Base-by-base conservation (phyloP, 2,797 vertebrate species). In the Enteromius radiatus region DNA sequence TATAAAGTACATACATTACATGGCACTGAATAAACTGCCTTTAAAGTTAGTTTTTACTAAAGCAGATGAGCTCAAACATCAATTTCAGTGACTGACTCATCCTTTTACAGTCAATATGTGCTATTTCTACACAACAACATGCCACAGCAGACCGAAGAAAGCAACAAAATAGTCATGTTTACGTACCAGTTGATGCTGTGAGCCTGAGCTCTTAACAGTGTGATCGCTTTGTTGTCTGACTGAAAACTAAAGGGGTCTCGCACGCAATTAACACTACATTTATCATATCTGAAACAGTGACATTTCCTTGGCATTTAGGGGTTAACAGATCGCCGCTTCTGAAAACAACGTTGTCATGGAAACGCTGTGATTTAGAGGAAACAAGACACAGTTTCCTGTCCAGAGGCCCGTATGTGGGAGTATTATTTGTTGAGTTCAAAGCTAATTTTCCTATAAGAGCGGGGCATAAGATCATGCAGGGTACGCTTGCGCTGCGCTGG, bases 301-400 rank as follows among this genome's bases (percentile, higher is more conserved):
- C 88, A 91, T 91, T 91, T 91, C 82, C 36, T 70, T 92, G 91
- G 91, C 90, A 80, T 93, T 93, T 93, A 86, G 88, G 76, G 41
- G 86, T 92, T 91, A 91, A 92, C 87, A 79, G 75, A 47, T 33
- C 38, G 86, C 81, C 80, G 82, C 81, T 81, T 88, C 84, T 92
- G 91, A 91, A 88, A 90, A 91, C 89, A 88, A 89, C 10, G 68
- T 68, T 86, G 59, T 92, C 88, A 83, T 91, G 86, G 92, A 92
- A 93, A 93, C 71, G 86, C 31, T 15, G 63, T 54, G 68, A 47
- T 86, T 86, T 85, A 86, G 77, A 76, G 78, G 87, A 88, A 88
- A 78, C 38, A 36, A 77, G 68, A 79, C 68, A 76, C 74, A 74
- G 83, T 80, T 86, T 86, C 56, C 82, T 87, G 86, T 87, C 86